phyloP scores from a whole-genome alignment of 1,140 invertebrate species.

The Drosophila ficusphila region DNA sequence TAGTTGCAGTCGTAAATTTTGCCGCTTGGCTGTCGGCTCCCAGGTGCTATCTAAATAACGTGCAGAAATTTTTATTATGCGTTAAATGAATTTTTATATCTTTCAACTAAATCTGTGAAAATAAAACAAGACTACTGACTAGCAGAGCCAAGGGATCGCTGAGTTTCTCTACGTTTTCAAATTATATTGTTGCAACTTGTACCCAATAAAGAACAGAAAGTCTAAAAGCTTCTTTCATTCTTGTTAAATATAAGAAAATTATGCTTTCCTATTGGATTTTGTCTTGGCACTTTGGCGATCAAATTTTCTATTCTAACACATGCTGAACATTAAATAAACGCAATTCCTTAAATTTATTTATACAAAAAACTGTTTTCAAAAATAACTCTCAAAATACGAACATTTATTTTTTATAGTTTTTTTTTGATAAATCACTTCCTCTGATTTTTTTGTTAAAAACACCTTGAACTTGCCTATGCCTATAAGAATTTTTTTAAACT shows the following conservation, averaged over 20 bases:
- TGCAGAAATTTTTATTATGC: conserved; percentile 77
- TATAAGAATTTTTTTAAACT: background rate
- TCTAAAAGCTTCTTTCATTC: too few relatives aligned
- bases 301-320: too few relatives aligned
- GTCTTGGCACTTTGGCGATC: too few relatives aligned
- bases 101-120: conserved; percentile 40
- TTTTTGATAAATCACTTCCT: too few relatives aligned
- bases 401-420: too few relatives aligned
- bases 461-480: background rate
- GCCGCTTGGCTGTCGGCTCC: conserved; percentile 17
- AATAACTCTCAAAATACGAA: too few relatives aligned
- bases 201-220: too few relatives aligned
- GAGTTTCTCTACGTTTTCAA: background rate
- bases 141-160: background rate
- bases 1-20: conserved; percentile 44
- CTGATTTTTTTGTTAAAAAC: background rate
- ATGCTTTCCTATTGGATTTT: too few relatives aligned
- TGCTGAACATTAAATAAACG: too few relatives aligned
- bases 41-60: conserved; percentile 62
- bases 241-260: too few relatives aligned
- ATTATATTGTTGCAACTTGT: background rate
- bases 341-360: too few relatives aligned
- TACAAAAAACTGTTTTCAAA: too few relatives aligned
- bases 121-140: background rate
- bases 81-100: conserved; percentile 82